Evolutionary conservation across 2,888 invertebrate genomes (phyloP), one percentile per base, ranked within the genome.

Genomic region (Eristalis intricaria): DNA sequence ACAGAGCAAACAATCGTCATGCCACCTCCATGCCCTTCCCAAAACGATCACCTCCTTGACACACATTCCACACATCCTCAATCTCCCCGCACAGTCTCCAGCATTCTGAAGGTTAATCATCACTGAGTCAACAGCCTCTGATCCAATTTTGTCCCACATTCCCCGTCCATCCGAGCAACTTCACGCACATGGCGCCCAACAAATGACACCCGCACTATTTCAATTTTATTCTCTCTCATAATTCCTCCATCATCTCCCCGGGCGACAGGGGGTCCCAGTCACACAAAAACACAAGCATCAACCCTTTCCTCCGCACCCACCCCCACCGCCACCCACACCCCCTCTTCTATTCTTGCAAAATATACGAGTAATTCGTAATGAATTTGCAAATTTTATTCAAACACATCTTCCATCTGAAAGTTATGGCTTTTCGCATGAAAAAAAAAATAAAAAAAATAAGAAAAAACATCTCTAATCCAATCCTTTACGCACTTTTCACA

Each of bases 401-500:
- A 68, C 26, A 56, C 50, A 50, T 69, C 26, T 68, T 38, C 13
- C 23, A 32, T 43, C 19, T 35, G 40, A 58, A 58, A 63, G 64
- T 73, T 78, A 83, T 78, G 43, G 68, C 73, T 83, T 50, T 19
- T 77, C 69, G 73, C 83, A 69, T 83, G 71, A 64, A 64, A 71
- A 60, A 71, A 60, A 26, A 79, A 8, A 65, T 19, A 13, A 4
- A 4, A 4, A 29, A 29, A 4, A 60, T 43, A 81, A 86, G 78
- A 86, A 32, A 66, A 61, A 81, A 86, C 78, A 86, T 84, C 73
- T 60, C 19, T 76, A 76, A 84, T 83, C 79, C 75, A 76, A 87
- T 87, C 73, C 76, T 84, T 76, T 66, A 87, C 84, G 87, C 87
- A 87, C 80, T 87, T 84, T 87, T 84, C 87, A 73, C 79, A 70